A percentile compares a stretch with the other conserved stretches of the same genome.
Conservation (phyloP, 1,140 invertebrate genomes). For the Macrostomum lignano region DNA sequence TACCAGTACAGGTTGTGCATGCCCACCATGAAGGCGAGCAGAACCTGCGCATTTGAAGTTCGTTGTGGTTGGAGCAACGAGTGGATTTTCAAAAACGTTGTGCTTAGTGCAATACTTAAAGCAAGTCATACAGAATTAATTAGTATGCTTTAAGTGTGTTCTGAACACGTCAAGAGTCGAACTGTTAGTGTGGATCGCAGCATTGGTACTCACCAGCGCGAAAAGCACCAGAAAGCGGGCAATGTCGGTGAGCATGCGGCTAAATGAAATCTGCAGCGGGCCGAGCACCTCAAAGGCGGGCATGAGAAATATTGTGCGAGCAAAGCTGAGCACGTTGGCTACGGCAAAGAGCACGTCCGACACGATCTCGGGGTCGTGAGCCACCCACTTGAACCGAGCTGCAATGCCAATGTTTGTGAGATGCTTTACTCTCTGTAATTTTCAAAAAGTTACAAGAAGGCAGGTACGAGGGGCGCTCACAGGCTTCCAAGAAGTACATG, state of each 20-base stretch:
- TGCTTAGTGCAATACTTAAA: background rate
- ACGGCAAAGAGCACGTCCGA: slow-evolving; percentile 25
- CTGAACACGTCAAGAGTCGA: background rate
- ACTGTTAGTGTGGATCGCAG: background rate
- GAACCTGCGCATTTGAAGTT: too few species aligned
- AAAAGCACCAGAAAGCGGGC: slow-evolving; percentile 26
- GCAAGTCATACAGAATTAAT: background rate
- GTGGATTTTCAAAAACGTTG: too few species aligned
- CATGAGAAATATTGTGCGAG: slow-evolving; percentile 26
- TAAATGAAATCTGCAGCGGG: slow-evolving; percentile 26
- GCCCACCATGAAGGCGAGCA: slow-evolving; percentile 27
- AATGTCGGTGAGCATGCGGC: slow-evolving; percentile 27
- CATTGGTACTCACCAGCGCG: slow-evolving; percentile 15
- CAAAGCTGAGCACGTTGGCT: slow-evolving; percentile 26
- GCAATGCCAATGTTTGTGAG: too few species aligned
- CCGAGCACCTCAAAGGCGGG: slow-evolving; percentile 27
- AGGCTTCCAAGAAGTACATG: too few species aligned
- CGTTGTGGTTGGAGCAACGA: too few species aligned
- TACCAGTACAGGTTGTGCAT: slow-evolving; percentile 28
- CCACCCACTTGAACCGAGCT: slow-evolving; percentile 21
- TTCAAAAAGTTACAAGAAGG: too few species aligned
- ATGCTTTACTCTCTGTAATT: too few species aligned
- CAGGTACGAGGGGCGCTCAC: too few species aligned
- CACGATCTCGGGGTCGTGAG: slow-evolving; percentile 24
- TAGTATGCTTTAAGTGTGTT: background rate